Evolutionary conservation across 2,888 invertebrate genomes (phyloP), one percentile per base, ranked within the genome.

Genomic region (Drosophila kokeensis): DNA sequence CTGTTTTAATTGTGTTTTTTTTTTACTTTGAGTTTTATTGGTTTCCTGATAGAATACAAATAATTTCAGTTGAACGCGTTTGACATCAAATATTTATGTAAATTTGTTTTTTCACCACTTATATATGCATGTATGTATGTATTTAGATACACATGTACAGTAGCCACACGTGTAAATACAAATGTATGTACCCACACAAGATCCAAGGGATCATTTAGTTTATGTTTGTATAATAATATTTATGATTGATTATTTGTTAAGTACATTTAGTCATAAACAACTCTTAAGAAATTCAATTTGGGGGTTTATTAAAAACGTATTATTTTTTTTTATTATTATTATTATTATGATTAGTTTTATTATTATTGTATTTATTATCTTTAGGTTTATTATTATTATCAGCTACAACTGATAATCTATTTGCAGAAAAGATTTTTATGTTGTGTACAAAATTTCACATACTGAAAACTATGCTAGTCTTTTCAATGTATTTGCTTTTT

Each of bases 211-310:
- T 67, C 59, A 38, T 67, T 53, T 32, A 55, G 55, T 68, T 63
- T 57, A 48, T 55, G 27, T 67, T 27, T 45, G 30, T 61, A 48
- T 69, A 61, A 63, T 75, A 52, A 60, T 69, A 63, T 24, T 61
- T 62, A 72, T 62, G 59, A 53, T 71, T 60, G 50, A 54, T 55
- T 49, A 65, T 60, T 62, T 71, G 49, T 71, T 60, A 75, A 82
- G 67, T 66, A 67, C 68, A 74, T 79, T 68, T 65, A 82, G 64
- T 77, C 69, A 76, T 76, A 73, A 79, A 72, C 68, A 84, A 84
- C 79, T 72, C 69, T 72, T 65, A 72, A 76, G 34, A 73, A 67
- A 73, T 74, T 68, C 40, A 64, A 76, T 66, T 45, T 66, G 10
- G 8, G 38, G 24, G 36, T 63, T 68, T 72, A 55, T 66, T 81